A percentile compares a stretch with the other conserved stretches of the same genome.
Evolutionary conservation across 2,888 invertebrate genomes (phyloP).

Genomic region (Nomada flava): DNA sequence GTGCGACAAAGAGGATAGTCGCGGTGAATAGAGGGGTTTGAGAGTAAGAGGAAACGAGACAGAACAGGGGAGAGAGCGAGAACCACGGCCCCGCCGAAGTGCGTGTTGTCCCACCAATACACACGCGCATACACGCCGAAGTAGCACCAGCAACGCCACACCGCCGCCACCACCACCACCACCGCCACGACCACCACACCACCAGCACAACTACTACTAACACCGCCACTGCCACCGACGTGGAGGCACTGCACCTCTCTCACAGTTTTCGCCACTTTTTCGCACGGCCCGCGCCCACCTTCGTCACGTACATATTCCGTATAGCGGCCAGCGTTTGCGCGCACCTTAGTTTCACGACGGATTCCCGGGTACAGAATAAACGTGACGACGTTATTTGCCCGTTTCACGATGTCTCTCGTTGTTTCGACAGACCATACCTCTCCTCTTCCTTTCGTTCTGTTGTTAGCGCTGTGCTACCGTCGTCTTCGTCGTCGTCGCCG

Average conservation of each 20-base stretch:
- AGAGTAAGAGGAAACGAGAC: conserved; percentile 29
- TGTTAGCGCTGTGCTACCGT: conserved; percentile 31
- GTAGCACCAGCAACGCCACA: conserved; percentile 63
- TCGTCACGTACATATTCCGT: conserved; percentile 68
- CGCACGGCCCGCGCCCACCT: conserved; percentile 66
- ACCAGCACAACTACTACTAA: conserved; percentile 32
- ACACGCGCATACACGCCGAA: conserved; percentile 59
- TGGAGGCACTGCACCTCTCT: conserved; percentile 66
- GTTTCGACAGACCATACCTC: conserved; percentile 39
- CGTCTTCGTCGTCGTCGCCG: conserved; percentile 2
- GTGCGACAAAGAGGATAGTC: conserved; percentile 63
- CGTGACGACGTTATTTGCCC: conserved; percentile 52
- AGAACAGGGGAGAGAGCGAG: conserved; percentile 36
- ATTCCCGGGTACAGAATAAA: neutral
- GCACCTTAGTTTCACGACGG: conserved; percentile 15
- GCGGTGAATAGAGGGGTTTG: conserved; percentile 49
- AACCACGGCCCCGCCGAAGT: conserved; percentile 62
- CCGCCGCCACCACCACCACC: conserved; percentile 49
- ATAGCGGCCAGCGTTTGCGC: conserved; percentile 43
- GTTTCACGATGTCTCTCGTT: conserved; percentile 24
- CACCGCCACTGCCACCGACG: conserved; percentile 54
- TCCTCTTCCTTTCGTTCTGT: conserved; percentile 10
- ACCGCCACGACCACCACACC: conserved; percentile 54
- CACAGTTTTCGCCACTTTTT: conserved; percentile 75
- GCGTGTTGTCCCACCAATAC: conserved; percentile 63